Conservation (phyloP, 2,888 invertebrate genomes). For the Volucella bombylans region DNA sequence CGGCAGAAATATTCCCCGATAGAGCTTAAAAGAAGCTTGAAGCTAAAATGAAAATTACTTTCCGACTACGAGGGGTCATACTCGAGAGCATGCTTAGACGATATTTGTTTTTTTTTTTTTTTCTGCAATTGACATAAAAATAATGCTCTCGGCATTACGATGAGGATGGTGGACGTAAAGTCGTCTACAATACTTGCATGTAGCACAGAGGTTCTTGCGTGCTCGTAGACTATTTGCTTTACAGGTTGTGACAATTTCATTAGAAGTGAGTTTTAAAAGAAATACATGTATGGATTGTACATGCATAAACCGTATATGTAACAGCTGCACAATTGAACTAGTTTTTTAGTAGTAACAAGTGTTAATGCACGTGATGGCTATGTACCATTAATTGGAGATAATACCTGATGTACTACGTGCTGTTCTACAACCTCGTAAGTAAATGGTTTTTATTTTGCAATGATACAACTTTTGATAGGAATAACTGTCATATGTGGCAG, state of each 20-base stretch:
- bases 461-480: too few species aligned
- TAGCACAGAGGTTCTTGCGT: slow-evolving; percentile 43
- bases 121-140: slow-evolving; percentile 41
- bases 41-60: slow-evolving; percentile 15
- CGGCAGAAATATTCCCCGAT: slow-evolving; percentile 52
- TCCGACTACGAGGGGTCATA: background rate
- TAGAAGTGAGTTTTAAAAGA: slow-evolving; percentile 50
- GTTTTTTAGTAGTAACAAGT: too few species aligned
- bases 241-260: slow-evolving; percentile 48
- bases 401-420: too few species aligned
- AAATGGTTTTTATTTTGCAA: too few species aligned
- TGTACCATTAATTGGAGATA: too few species aligned
- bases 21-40: slow-evolving; percentile 30
- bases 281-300: too few species aligned
- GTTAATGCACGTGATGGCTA: too few species aligned
- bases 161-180: background rate
- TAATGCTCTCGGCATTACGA: background rate
- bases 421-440: too few species aligned
- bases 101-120: slow-evolving; percentile 21
- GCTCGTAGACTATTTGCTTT: slow-evolving; percentile 27
- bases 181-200: background rate
- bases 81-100: slow-evolving; percentile 18
- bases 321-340: too few species aligned
- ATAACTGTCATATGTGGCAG: too few species aligned
- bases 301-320: too few species aligned